Percentiles rank a stretch among this genome's conserved stretches.
phyloP scores from a whole-genome alignment of 2,113 vertebrate genomes.

The Abramis brama region DNA sequence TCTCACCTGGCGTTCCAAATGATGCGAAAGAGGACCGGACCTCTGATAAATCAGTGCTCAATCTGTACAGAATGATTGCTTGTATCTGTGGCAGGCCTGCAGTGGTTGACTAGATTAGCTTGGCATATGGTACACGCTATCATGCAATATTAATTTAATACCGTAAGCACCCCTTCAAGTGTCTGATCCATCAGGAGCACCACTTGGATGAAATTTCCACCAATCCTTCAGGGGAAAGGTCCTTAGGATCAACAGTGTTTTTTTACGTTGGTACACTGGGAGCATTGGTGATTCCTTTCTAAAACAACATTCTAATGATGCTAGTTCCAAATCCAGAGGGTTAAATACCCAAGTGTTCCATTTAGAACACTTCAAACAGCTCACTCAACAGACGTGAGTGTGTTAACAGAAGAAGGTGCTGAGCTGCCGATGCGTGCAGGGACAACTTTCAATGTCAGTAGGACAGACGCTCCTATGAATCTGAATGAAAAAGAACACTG shows the following conservation, averaged over 20 bases:
- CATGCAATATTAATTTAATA: constrained; percentile 28
- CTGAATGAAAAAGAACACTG: constrained; percentile 43
- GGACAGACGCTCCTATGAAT: constrained; percentile 29
- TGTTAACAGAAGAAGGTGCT: constrained; percentile 45
- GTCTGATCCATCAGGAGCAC: constrained; percentile 4
- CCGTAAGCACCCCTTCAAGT: neutral
- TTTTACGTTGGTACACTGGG: neutral
- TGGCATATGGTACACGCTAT: constrained; percentile 13
- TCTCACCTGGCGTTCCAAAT: constrained; percentile 1
- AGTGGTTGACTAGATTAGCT: constrained; percentile 1
- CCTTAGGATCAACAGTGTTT: neutral
- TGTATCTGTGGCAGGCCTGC: constrained; percentile 18
- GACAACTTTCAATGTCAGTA: constrained; percentile 48
- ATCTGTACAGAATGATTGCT: constrained; percentile 31
- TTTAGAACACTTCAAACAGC: constrained; percentile 11
- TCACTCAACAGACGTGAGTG: constrained; percentile 22
- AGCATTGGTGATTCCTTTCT: neutral
- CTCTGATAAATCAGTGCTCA: constrained; percentile 28
- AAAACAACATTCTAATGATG: neutral
- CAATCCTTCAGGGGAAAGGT: neutral
- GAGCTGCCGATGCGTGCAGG: constrained; percentile 38
- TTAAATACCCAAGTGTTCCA: constrained; percentile 16
- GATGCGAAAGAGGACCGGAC: neutral
- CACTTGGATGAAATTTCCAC: neutral
- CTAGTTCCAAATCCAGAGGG: neutral